These are phyloP conservation scores for Torymus auratus DNA, from an alignment of 2,888 invertebrate species.

Conservation along the genomic window DNA sequence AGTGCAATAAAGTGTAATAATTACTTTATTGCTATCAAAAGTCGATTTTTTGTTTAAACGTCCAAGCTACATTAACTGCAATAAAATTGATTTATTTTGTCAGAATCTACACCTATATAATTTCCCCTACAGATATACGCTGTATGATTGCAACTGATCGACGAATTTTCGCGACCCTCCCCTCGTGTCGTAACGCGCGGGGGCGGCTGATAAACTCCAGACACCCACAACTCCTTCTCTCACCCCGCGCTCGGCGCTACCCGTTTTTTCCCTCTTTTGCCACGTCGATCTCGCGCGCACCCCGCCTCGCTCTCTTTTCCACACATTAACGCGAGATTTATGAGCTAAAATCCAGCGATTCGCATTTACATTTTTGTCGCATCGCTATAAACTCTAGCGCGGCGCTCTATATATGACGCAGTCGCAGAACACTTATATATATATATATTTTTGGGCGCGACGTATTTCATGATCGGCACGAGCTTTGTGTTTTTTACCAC, in stretches of 20 bases:
- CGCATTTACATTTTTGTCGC: slow-evolving; percentile 76
- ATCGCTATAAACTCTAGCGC: slow-evolving; percentile 73
- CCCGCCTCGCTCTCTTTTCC: slow-evolving; percentile 58
- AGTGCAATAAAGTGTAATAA: too few species aligned
- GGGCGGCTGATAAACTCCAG: slow-evolving; percentile 41
- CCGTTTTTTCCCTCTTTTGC: slow-evolving; percentile 19
- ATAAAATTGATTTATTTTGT: too few species aligned
- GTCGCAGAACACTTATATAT: slow-evolving; percentile 33
- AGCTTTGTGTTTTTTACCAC: slow-evolving; percentile 63
- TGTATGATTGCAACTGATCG: slow-evolving; percentile 22
- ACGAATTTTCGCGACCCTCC: slow-evolving; percentile 10
- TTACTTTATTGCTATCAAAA: too few species aligned
- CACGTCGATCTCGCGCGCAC: slow-evolving; percentile 33
- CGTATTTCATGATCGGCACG: slow-evolving; percentile 70
- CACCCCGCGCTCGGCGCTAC: too few species aligned
- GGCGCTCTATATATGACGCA: slow-evolving; percentile 14
- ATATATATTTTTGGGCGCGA: slow-evolving; percentile 45
- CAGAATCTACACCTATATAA: neutral
- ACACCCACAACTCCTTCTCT: neutral
- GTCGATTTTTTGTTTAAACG: too few species aligned
- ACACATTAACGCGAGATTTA: slow-evolving; percentile 76
- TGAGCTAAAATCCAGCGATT: slow-evolving; percentile 69
- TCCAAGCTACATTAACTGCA: too few species aligned
- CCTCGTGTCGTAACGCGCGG: neutral
- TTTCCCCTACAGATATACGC: neutral